phyloP scores from a whole-genome alignment of 2,113 vertebrate species.

The Noctilio leporinus region DNA sequence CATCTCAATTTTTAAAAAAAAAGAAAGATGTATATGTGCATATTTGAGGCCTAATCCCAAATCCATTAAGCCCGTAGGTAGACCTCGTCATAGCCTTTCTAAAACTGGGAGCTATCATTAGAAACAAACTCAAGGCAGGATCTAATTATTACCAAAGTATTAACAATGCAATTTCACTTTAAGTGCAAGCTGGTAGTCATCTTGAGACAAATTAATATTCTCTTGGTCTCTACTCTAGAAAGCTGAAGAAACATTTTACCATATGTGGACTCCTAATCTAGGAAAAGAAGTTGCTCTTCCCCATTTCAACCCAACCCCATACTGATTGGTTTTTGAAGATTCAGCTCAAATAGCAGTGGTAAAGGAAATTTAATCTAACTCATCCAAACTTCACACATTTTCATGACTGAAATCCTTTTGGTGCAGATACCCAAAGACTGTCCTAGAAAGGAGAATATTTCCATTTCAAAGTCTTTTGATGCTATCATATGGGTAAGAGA shows the following conservation, averaged over 20 bases:
- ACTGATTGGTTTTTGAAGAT: not conserved
- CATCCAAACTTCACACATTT: not conserved
- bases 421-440: slow-evolving; percentile 2
- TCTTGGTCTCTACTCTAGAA: not conserved
- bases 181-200: not conserved
- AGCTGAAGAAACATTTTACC: not conserved
- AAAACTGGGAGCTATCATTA: not conserved
- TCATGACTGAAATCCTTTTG: not conserved
- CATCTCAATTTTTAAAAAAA: not conserved
- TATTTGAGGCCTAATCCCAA: not conserved
- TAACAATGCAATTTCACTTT: not conserved
- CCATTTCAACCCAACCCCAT: not conserved
- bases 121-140: not conserved
- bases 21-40: not conserved
- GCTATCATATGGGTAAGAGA: not conserved
- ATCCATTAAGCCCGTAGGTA: not conserved
- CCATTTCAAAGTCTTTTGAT: not conserved
- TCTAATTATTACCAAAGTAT: not conserved
- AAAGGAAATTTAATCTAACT: not conserved
- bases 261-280: not conserved
- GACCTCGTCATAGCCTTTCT: not conserved
- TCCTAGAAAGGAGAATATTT: not conserved
- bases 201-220: not conserved
- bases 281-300: not conserved
- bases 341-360: not conserved